Evolutionary conservation across 2,113 vertebrate species (phyloP).

Genomic region (Cheirogaleus medius): DNA sequence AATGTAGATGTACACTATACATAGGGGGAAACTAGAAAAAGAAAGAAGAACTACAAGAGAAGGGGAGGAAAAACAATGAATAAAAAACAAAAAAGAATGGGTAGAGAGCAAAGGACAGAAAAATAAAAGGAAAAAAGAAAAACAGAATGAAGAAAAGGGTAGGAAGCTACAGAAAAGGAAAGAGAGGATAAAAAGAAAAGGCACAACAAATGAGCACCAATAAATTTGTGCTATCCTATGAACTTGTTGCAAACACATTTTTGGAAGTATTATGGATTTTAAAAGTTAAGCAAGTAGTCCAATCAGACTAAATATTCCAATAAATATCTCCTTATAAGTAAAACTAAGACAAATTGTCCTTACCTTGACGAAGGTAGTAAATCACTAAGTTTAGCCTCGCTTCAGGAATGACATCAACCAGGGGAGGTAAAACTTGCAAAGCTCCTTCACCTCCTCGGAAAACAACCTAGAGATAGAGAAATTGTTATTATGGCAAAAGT

Average conservation of each 20-base stretch:
- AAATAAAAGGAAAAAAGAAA: background rate
- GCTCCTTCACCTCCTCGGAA: slow-evolving; percentile 97
- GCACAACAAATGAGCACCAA: background rate
- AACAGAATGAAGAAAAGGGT: background rate
- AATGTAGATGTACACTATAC: background rate
- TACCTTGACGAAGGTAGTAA: slow-evolving; percentile 97
- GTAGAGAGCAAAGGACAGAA: background rate
- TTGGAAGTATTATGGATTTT: slow-evolving; percentile 13
- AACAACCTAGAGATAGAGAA: slow-evolving; percentile 89
- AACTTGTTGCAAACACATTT: background rate
- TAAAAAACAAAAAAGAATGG: background rate
- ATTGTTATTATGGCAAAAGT: background rate
- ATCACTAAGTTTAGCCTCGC: slow-evolving; percentile 97
- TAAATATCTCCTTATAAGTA: slow-evolving; percentile 1
- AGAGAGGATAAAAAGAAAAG: background rate
- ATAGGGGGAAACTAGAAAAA: background rate
- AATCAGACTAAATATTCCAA: background rate
- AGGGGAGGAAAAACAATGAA: background rate
- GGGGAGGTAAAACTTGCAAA: slow-evolving; percentile 94
- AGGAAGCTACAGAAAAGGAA: background rate
- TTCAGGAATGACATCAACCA: slow-evolving; percentile 98
- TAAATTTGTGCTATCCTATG: background rate
- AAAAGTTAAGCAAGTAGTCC: background rate
- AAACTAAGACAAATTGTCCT: slow-evolving; percentile 53
- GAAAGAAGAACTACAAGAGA: background rate